Evolutionary conservation across 2,888 invertebrate species (phyloP), one percentile per base, ranked within the genome.

Genomic region (Mechanitis mazaeus): DNA sequence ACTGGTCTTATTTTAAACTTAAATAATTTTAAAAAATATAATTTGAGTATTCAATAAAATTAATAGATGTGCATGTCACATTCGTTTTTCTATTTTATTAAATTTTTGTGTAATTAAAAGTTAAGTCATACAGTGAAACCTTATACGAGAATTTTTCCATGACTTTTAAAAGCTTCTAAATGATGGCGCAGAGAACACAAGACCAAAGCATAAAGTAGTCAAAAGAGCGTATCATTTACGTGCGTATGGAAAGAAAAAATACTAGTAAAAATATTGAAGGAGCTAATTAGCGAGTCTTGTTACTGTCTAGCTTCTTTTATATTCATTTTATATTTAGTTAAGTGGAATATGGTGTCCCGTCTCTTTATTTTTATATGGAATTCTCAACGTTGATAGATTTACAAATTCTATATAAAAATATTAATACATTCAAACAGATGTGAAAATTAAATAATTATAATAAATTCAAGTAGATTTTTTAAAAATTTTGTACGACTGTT

Each of bases 241-340:
- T 65, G 64, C 58, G 54, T 59, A 59, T 67, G 68, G 63, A 64
- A 61, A 67, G 64, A 64, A 59, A 61, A 65, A 67, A 65, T 67
- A 68, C 65, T 64, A 60, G 63, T 63, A 64, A 61, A 69, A 67
- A 65, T 69, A 67, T 68, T 66, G 68, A 69, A 65, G 66, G 61
- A 64, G 68, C 70, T 71, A 68, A 71, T 71, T 71, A 70, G 68
- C 58, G 67, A 56, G 65, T 65, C 68, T 69, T 69, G 68, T 70
- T 68, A 68, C 66, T 70, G 66, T 69, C 68, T 68, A 70, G 66
- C 54, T 68, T 61, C 59, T 61, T 66, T 69, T 67, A 67, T 69
- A 70, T 66, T 62, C 64, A 64, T 62, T 68, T 60, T 66, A 68
- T 61, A 65, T 61, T 61, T 67, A 65, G 61, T 64, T 67, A 64